Percentiles rank a stretch among this genome's conserved stretches.
phyloP scores from a whole-genome alignment of 2,113 vertebrate genomes.

The Ciconia stormi region DNA sequence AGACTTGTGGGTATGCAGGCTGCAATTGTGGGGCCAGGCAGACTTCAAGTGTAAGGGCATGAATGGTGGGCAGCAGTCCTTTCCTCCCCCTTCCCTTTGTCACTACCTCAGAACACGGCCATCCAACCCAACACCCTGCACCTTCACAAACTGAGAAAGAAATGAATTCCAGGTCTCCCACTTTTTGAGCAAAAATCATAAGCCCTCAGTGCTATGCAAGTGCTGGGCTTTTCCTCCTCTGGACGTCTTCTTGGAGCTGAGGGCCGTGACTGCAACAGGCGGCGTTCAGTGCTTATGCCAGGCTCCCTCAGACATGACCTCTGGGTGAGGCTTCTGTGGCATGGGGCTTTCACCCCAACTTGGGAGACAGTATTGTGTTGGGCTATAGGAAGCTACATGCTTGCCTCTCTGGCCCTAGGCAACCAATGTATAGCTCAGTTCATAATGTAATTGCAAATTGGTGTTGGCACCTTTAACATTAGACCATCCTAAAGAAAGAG shows the following conservation, averaged over 20 bases:
- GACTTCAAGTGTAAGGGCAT: not conserved
- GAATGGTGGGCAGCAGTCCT: accelerated
- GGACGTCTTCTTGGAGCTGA: not conserved
- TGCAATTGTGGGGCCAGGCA: not conserved
- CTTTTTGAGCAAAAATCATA: not conserved
- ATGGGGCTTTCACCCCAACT: not conserved
- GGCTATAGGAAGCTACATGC: not conserved
- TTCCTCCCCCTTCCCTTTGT: not conserved
- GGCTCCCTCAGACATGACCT: not conserved
- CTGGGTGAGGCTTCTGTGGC: not conserved
- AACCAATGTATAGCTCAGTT: not conserved
- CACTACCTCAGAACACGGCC: not conserved
- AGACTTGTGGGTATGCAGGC: too few relatives aligned
- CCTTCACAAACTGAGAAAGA: not conserved
- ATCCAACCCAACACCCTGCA: not conserved
- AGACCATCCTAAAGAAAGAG: not conserved
- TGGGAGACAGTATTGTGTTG: not conserved
- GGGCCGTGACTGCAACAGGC: not conserved
- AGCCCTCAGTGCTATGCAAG: not conserved
- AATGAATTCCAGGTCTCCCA: not conserved
- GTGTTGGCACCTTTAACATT: not conserved
- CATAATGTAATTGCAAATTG: not conserved
- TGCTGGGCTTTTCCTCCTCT: not conserved
- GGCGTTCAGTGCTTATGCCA: not conserved
- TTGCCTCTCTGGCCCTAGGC: not conserved